A percentile compares a stretch with the other conserved stretches of the same genome.
Conservation (phyloP, 1,140 invertebrate genomes). For the Acromyrmex charruanus region DNA sequence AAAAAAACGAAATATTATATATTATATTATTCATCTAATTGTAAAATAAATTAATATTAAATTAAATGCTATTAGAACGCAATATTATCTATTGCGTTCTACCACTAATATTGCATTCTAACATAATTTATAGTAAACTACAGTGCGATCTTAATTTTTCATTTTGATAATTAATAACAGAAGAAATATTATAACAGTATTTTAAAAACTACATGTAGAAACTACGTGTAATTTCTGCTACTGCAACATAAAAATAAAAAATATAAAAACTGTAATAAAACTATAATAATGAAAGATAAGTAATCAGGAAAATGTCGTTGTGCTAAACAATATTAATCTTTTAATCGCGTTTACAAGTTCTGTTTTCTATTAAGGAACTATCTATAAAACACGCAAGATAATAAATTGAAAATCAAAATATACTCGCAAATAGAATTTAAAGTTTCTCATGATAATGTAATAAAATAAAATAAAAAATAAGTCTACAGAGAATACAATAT, state of each 20-base stretch:
- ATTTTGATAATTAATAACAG: background rate
- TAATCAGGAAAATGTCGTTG: background rate
- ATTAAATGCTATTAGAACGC: background rate
- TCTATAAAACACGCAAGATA: background rate
- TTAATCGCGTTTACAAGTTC: background rate
- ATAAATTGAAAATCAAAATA: background rate
- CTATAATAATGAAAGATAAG: background rate
- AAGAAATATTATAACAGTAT: background rate
- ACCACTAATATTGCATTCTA: background rate
- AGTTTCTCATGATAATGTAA: slow-evolving; percentile 13
- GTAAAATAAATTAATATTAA: background rate
- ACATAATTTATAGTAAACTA: no score
- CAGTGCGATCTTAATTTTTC: background rate
- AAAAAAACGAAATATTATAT: background rate
- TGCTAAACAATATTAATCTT: slow-evolving; percentile 1
- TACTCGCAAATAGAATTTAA: background rate
- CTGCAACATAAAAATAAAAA: background rate
- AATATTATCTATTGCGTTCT: background rate
- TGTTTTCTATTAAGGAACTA: background rate
- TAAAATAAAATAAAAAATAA: background rate
- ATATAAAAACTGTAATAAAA: background rate
- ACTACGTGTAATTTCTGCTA: background rate
- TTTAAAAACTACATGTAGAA: background rate
- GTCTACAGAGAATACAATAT: background rate
- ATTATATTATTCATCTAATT: background rate